Evolutionary conservation across 2,797 vertebrate genomes (phyloP).

Genomic region (Lophotriccus pileatus): DNA sequence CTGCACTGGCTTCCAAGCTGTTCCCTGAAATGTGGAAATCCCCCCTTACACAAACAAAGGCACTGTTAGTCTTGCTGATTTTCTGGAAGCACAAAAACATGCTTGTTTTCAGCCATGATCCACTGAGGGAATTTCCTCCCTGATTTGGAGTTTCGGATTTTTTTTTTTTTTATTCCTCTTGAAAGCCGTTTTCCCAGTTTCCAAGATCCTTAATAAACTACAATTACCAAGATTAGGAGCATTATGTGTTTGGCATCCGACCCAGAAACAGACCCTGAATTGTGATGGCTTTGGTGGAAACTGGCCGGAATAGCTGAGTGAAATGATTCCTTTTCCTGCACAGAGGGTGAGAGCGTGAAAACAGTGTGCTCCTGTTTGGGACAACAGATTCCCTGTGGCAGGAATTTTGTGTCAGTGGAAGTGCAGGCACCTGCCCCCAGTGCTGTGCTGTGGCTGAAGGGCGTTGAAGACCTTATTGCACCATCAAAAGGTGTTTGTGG

Average conservation of each 20-base stretch:
- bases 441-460: background rate
- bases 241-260: slow-evolving; percentile 12
- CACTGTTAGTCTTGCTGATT: slow-evolving; percentile 60
- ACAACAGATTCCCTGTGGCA: background rate
- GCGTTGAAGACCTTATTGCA: background rate
- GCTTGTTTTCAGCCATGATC: slow-evolving; percentile 73
- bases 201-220: slow-evolving; percentile 58
- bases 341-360: background rate
- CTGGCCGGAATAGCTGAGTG: background rate
- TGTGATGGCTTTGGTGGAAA: background rate
- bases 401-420: background rate
- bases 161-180: background rate
- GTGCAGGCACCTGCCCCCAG: background rate
- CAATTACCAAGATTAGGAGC: slow-evolving; percentile 45
- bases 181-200: slow-evolving; percentile 58
- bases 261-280: slow-evolving; percentile 21
- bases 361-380: background rate
- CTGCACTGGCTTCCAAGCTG: slow-evolving; percentile 14
- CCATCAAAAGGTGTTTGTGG: background rate
- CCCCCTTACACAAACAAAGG: slow-evolving; percentile 71
- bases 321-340: background rate
- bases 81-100: slow-evolving; percentile 73
- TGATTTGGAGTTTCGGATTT: background rate
- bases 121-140: slow-evolving; percentile 74
- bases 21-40: slow-evolving; percentile 76